Base-by-base conservation (phyloP, 2,888 invertebrate species). In the Palloptera scutellata region DNA sequence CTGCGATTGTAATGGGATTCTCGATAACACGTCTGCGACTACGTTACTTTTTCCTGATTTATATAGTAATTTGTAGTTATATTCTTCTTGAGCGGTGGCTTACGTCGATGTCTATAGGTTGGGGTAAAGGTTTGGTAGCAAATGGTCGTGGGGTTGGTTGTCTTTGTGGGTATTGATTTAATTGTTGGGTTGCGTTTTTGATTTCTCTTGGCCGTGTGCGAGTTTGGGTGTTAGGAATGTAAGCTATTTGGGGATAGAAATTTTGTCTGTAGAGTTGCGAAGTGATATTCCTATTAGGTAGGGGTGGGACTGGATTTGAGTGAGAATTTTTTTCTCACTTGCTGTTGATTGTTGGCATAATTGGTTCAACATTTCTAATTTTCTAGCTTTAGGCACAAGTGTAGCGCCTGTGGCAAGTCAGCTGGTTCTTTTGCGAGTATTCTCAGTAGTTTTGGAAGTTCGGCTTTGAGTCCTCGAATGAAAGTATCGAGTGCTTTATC, bases 401-500 rank as follows among this genome's bases (percentile, higher is more conserved):
- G n/a, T n/a, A n/a, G n/a, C n/a, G n/a, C n/a, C n/a, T n/a, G n/a
- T n/a, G n/a, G n/a, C n/a, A n/a, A n/a, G n/a, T n/a, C 70, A 13
- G 48, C 59, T 11, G 72, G 74, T 64, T 75, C 73, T 5, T 68
- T 67, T n/a, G n/a, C n/a, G n/a, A n/a, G n/a, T 30, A 74, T 73
- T 2, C 70, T 70, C 13, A 72, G 62, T 17, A 73, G 60, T 15
- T 63, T 42, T 12, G 71, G 69, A 19, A 74, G 45, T 53, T 74
- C 68, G 13, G 72, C 74, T 30, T 70, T 73, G 13, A 72, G 68
- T 13, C 73, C 73, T 51, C 72, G 58, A 13, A 75, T 60, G 43
- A 74, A 75, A 3, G 74, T 72, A 55, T 75, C 73, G 11, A 75
- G 65, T 5, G 75, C 73, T 66, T 73, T 76, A 41, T 69, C 67